These are phyloP conservation scores for Rostratula benghalensis DNA, from an alignment of 2,113 vertebrate species.

Conservation along the genomic window DNA sequence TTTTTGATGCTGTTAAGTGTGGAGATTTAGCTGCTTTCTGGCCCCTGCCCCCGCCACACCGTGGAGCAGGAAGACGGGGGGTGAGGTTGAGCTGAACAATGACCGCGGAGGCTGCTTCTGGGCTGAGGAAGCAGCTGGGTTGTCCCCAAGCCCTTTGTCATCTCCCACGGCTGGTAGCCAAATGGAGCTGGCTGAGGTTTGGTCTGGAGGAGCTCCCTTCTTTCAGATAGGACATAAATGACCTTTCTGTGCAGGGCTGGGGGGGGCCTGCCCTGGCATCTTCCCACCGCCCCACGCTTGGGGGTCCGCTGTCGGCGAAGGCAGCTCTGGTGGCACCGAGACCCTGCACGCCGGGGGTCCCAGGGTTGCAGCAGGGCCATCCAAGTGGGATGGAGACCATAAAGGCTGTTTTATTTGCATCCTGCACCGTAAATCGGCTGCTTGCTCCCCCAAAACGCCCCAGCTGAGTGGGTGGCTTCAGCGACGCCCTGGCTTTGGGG, in stretches of 20 bases:
- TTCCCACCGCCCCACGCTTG: neutral
- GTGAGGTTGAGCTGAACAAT: neutral
- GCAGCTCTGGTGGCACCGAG: rapidly evolving
- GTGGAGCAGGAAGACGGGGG: neutral
- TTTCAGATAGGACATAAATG: neutral
- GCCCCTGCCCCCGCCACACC: rapidly evolving
- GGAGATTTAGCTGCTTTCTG: neutral
- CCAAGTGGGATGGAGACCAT: rapidly evolving
- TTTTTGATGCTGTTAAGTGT: neutral
- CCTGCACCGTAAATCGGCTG: neutral
- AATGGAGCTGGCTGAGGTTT: neutral
- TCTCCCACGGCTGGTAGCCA: neutral
- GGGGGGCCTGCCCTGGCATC: neutral
- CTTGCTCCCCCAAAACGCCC: rapidly evolving
- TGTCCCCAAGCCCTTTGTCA: neutral
- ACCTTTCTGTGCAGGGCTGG: neutral
- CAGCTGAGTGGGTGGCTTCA: neutral
- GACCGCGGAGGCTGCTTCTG: neutral
- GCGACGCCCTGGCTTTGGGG: neutral
- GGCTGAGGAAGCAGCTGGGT: neutral
- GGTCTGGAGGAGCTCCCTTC: neutral
- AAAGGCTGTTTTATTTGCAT: neutral
- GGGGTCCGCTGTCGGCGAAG: rapidly evolving
- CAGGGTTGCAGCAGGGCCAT: rapidly evolving
- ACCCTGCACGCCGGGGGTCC: neutral